phyloP scores from a whole-genome alignment of 2,888 invertebrate species.

The Elysia crispata region DNA sequence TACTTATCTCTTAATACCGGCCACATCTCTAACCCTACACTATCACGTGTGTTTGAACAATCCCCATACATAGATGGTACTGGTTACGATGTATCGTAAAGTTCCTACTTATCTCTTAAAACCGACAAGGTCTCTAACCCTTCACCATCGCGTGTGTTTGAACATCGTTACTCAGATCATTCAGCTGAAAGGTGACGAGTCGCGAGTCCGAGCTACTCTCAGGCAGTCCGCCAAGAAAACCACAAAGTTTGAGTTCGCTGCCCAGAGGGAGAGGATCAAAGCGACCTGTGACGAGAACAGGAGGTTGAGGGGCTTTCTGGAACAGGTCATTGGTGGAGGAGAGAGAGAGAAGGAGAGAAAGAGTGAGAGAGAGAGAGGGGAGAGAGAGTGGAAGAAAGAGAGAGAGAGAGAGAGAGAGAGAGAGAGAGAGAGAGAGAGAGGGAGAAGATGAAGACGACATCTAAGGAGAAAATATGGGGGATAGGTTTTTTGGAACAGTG shows the following conservation, averaged over 20 bases:
- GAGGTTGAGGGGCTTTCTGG: conserved; percentile 45
- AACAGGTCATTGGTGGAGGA: conserved; percentile 30
- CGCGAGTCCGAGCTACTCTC: conserved; percentile 90
- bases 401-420: background rate
- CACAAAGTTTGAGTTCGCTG: conserved; percentile 42
- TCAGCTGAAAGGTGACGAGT: conserved; percentile 90
- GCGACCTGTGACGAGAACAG: conserved; percentile 48
- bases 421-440: background rate
- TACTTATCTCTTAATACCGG: too few relatives aligned
- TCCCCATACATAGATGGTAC: too few relatives aligned
- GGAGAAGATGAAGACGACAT: background rate
- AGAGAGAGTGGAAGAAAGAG: background rate
- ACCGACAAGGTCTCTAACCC: too few relatives aligned
- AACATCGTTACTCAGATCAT: conserved; percentile 83
- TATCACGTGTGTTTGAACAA: too few relatives aligned
- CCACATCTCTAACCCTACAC: too few relatives aligned
- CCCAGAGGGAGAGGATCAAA: conserved; percentile 42
- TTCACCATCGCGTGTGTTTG: too few relatives aligned
- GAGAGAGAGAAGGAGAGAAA: background rate
- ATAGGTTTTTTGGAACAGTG: too few relatives aligned
- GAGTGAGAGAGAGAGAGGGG: background rate
- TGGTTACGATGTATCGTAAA: too few relatives aligned
- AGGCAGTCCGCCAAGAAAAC: conserved; percentile 80
- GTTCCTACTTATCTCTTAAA: too few relatives aligned
- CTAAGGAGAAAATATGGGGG: too few relatives aligned